Conservation (phyloP, 2,113 vertebrate species). For the Phylloscopus trochiloides region DNA sequence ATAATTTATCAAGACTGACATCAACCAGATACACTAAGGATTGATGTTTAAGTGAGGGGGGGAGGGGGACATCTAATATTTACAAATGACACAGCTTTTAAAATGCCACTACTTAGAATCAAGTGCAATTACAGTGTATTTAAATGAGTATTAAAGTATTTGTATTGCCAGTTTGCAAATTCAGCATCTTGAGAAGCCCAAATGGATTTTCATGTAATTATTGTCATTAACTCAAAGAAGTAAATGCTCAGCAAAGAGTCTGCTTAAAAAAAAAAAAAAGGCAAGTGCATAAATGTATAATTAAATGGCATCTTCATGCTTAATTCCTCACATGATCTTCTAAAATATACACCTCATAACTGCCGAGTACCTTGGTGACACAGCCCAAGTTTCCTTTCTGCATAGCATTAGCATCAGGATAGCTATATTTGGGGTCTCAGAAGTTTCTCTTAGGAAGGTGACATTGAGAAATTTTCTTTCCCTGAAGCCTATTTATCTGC, state of each 20-base stretch:
- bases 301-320: background rate
- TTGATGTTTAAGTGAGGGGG: background rate
- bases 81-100: background rate
- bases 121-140: constrained; percentile 40
- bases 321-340: background rate
- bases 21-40: background rate
- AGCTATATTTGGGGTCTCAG: background rate
- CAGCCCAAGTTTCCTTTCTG: background rate
- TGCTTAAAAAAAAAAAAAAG: background rate
- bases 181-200: constrained; percentile 7
- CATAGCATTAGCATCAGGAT: background rate
- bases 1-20: constrained; percentile 34
- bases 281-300: background rate
- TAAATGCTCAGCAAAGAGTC: constrained; percentile 10
- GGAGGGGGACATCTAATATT: background rate
- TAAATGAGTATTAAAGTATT: constrained; percentile 46
- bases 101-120: constrained; percentile 6
- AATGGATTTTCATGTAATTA: constrained; percentile 56
- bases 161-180: constrained; percentile 53
- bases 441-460: background rate
- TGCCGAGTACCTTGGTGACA: background rate
- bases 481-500: background rate
- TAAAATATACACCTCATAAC: constrained; percentile 4
- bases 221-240: constrained; percentile 35
- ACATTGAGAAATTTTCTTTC: background rate